Base-by-base conservation (phyloP, 2,797 vertebrate genomes). In the Leuciscus waleckii region DNA sequence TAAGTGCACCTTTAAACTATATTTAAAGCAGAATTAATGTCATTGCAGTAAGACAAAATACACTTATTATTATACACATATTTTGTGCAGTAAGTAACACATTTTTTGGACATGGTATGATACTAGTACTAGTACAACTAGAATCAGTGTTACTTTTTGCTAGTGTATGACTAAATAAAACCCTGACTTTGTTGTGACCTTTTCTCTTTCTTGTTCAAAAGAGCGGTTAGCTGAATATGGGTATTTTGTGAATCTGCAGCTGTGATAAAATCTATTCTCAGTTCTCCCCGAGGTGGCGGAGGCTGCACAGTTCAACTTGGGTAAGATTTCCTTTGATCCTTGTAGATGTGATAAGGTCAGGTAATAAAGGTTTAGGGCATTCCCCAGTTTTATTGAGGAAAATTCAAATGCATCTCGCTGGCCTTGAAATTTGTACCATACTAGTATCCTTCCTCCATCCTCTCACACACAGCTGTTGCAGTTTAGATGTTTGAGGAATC, bases 401-500 rank as follows among this genome's bases (percentile, higher is more conserved):
- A 82, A 87, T 79, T 88, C 23, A 90, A 89, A 92, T 92, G 85
- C 29, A 81, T 88, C 86, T 86, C 69, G 77, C 32, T 43, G 87
- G 76, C 82, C 87, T 46, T 79, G n/a, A 79, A 69, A 71, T 88
- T 86, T 74, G 54, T 82, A 79, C 86, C 81, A 87, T 82, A 88
- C 88, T 79, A 23, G 32, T 56, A 78, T 79, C n/a, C 54, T 74
- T 76, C 83, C 87, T 87, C 84, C 84, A 89, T 87, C 85, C 89
- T 69, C 54, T 54, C 87, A 88, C 85, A 58, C 77, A 65, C 74
- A 79, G 67, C 78, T 79, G 84, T 81, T 85, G 88, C 86, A 82
- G 73, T 80, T 87, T 82, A 67, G 78, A 61, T 87, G 85, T 88
- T 91, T 88, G 86, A n/a, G 81, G 90, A 92, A 92, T 89, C 89